A percentile compares a stretch with the other conserved stretches of the same genome.
These are phyloP conservation scores for Vicugna pacos DNA, from an alignment of 2,113 vertebrate species.

Conservation along the genomic window DNA sequence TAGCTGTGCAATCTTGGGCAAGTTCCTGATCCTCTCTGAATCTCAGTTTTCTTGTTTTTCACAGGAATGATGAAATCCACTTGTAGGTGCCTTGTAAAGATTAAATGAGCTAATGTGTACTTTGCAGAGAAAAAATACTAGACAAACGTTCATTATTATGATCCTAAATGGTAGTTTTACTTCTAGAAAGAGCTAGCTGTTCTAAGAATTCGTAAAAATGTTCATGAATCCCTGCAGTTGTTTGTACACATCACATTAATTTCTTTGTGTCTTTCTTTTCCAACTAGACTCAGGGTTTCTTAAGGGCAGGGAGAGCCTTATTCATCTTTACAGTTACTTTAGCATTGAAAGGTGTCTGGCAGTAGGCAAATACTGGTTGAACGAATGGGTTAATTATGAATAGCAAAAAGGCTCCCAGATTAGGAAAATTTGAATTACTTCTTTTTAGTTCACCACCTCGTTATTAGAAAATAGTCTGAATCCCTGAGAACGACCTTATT, in stretches of 20 bases:
- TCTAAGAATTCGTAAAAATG: neutral
- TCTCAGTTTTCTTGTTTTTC: constrained; percentile 42
- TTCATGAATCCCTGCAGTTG: neutral
- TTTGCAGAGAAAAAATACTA: neutral
- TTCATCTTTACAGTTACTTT: constrained; percentile 44
- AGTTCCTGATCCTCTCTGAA: constrained; percentile 19
- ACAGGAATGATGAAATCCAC: neutral
- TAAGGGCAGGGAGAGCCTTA: neutral
- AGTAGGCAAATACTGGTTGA: constrained; percentile 13
- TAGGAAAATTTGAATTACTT: constrained; percentile 56
- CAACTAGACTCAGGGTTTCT: neutral
- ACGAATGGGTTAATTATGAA: constrained; percentile 28
- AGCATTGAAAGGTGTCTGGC: neutral
- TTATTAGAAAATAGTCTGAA: constrained; percentile 49
- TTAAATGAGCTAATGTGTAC: neutral
- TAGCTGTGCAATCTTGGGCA: neutral
- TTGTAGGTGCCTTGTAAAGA: constrained; percentile 17
- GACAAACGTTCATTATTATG: neutral
- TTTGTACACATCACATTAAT: neutral
- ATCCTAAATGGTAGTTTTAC: neutral
- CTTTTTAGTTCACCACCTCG: neutral
- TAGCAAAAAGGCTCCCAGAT: constrained; percentile 49
- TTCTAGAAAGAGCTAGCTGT: neutral
- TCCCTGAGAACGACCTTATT: constrained; percentile 36
- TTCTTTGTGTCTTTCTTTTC: constrained; percentile 1